Evolutionary conservation across 2,113 vertebrate genomes (phyloP).

Genomic region (Sclerurus mexicanus): DNA sequence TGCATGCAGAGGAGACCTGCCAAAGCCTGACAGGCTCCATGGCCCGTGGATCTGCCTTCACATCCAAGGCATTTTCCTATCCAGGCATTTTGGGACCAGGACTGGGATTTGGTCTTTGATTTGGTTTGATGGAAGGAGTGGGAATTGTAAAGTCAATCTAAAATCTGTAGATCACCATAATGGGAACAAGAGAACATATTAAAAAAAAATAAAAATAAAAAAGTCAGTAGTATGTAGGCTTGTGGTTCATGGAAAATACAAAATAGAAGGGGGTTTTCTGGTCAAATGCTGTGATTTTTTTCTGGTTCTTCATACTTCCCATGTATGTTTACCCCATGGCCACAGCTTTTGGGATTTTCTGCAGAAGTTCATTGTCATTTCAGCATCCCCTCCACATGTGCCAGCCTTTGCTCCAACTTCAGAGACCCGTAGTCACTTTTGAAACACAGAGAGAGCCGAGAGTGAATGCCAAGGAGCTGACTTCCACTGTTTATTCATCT

Average conservation of each 20-base stretch:
- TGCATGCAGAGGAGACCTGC: fast-evolving
- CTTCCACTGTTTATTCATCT: neutral
- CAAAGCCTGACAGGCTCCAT: fast-evolving
- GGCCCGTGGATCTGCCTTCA: neutral
- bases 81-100: neutral
- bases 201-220: neutral
- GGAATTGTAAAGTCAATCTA: neutral
- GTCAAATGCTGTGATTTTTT: neutral
- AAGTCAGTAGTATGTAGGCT: neutral
- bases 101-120: neutral
- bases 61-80: neutral
- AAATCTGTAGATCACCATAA: neutral
- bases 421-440: neutral
- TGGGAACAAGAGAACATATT: neutral
- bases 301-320: neutral
- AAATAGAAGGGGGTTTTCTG: neutral
- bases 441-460: neutral
- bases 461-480: neutral
- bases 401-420: neutral
- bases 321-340: neutral
- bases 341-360: neutral
- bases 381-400: fast-evolving
- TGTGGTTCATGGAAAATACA: neutral
- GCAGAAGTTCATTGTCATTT: neutral
- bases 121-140: neutral